Percentiles rank a stretch among this genome's conserved stretches.
phyloP scores from a whole-genome alignment of 2,888 invertebrate species.

The Troides oblongomaculatus region DNA sequence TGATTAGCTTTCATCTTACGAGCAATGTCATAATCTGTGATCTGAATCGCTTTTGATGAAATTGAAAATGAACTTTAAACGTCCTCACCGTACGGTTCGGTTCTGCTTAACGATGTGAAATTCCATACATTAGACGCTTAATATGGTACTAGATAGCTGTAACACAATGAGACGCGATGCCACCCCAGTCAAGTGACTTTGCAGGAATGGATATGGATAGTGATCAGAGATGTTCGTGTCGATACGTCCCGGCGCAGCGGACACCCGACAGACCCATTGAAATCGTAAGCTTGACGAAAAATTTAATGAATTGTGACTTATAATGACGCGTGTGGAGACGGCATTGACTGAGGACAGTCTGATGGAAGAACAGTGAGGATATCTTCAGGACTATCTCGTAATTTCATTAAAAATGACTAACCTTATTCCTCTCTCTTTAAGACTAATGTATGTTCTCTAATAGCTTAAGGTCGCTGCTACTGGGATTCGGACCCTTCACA shows the following conservation, averaged over 20 bases:
- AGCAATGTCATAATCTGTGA: constrained; percentile 73
- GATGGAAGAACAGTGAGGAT: constrained; percentile 39
- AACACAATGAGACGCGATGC: constrained; percentile 75
- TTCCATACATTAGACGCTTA: constrained; percentile 76
- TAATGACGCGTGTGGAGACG: constrained; percentile 70
- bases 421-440: too few species aligned
- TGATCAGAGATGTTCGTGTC: constrained; percentile 71
- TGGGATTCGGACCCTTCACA: too few species aligned
- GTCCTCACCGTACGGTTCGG: constrained; percentile 60
- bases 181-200: constrained; percentile 78
- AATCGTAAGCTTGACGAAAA: constrained; percentile 73
- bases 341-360: constrained; percentile 49
- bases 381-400: constrained; percentile 20
- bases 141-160: constrained; percentile 70
- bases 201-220: constrained; percentile 71
- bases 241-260: constrained; percentile 71
- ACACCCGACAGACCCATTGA: constrained; percentile 76
- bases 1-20: constrained; percentile 79
- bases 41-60: constrained; percentile 64
- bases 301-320: constrained; percentile 78
- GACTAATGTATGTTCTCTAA: too few species aligned
- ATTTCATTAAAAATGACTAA: neutral
- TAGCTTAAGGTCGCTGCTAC: too few species aligned
- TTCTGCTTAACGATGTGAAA: constrained; percentile 69
- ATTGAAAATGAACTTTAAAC: constrained; percentile 58